Percentiles rank a stretch among this genome's conserved stretches.
phyloP scores from a whole-genome alignment of 2,888 invertebrate genomes.

The Trichopria drosophilae region DNA sequence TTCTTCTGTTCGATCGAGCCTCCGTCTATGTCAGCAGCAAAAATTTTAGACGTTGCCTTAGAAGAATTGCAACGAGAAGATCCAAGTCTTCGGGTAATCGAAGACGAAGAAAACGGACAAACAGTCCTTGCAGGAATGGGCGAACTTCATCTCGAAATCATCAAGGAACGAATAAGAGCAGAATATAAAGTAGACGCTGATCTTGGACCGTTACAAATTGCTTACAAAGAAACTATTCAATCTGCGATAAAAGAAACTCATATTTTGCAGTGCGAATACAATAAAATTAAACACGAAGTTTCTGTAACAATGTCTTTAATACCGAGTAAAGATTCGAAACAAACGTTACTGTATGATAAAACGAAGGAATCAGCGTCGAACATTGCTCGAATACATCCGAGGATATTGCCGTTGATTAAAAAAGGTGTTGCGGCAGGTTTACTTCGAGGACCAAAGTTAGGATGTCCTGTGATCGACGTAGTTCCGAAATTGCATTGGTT shows the following conservation, averaged over 20 bases:
- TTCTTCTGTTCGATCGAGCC: constrained; percentile 97
- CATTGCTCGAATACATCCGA: constrained; percentile 68
- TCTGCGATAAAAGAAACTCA: constrained; percentile 59
- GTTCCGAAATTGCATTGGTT: constrained; percentile 77
- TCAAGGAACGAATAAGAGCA: constrained; percentile 81
- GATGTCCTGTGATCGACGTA: constrained; percentile 79
- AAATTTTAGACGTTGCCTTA: constrained; percentile 78
- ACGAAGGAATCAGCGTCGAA: constrained; percentile 70
- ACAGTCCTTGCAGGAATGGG: constrained; percentile 94
- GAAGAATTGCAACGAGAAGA: constrained; percentile 83
- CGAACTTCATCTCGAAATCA: constrained; percentile 93
- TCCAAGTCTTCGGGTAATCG: constrained; percentile 78
- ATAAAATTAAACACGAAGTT: constrained; percentile 65
- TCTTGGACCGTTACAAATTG: constrained; percentile 87
- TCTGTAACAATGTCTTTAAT: constrained; percentile 67
- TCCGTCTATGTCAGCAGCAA: constrained; percentile 75
- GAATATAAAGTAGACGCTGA: constrained; percentile 92
- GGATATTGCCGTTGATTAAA: constrained; percentile 70
- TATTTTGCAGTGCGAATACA: constrained; percentile 68
- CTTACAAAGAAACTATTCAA: constrained; percentile 79
- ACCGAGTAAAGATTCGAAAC: constrained; percentile 55
- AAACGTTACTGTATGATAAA: constrained; percentile 65
- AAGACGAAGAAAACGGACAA: constrained; percentile 82
- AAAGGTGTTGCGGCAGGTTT: constrained; percentile 74
- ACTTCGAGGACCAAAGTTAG: constrained; percentile 80